These are phyloP conservation scores for Heterocephalus glaber DNA, from an alignment of 2,113 vertebrate genomes.

Conservation along the genomic window DNA sequence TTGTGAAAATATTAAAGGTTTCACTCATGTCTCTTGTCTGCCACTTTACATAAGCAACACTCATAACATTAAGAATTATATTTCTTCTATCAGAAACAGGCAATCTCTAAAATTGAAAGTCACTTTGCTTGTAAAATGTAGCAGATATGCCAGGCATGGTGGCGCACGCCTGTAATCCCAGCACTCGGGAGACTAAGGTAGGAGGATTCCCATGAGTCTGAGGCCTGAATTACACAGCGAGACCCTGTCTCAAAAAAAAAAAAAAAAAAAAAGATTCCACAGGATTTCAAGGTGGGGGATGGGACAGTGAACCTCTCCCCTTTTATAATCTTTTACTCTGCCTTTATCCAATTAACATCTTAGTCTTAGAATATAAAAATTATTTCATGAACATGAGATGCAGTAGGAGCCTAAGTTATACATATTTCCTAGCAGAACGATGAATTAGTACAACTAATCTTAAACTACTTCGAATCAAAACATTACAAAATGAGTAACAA, in stretches of 20 bases:
- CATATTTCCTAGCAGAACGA: background rate
- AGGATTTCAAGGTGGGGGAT: background rate
- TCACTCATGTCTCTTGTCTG: background rate
- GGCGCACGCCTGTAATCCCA: background rate
- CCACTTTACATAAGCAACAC: conserved; percentile 18
- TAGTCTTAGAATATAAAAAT: conserved; percentile 29
- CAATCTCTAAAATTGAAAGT: no score
- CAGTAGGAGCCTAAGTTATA: background rate
- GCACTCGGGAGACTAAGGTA: background rate
- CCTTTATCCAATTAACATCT: conserved; percentile 13
- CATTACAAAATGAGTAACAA: background rate
- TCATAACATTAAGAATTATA: background rate
- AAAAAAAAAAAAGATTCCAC: background rate
- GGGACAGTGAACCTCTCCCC: background rate
- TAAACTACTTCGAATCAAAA: conserved; percentile 13
- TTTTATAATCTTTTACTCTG: background rate
- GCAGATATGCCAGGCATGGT: background rate
- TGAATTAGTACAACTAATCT: background rate
- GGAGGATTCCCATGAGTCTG: background rate
- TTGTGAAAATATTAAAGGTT: background rate
- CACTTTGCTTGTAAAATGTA: no score
- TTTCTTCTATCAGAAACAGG: no score
- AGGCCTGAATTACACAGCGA: background rate
- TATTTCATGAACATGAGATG: conserved; percentile 28
- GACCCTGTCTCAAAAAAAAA: no score